Evolutionary conservation across 1,140 invertebrate genomes (phyloP), one percentile per base, ranked within the genome.

Genomic region (Drosophila pseudoananassae): DNA sequence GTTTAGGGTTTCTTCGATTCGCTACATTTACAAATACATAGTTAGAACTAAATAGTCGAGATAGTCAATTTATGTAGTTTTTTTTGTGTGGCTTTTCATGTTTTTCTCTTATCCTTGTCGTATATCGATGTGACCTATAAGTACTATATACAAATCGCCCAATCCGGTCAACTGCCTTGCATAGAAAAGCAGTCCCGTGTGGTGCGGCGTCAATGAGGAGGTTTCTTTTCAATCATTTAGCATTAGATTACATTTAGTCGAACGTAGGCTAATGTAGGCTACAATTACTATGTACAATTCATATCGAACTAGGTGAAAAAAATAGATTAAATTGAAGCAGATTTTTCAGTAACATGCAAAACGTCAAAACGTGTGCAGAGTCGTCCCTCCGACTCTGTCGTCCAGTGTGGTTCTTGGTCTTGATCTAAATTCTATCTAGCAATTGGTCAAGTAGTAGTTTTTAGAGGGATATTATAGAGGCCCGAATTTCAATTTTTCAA

Each of bases 321-420:
- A 73, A 63, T 58, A 71, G 53, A 78, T 82, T 70, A 76, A 74
- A 88, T 87, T 87, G 83, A 87, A 87, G 83, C 83, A 87, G 83
- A 87, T 87, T 88, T 88, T 88, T 87, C 83, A 83, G 83, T 87
- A 87, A 87, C 83, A 88, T 87, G 83, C 83, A 87, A 87, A 87
- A 87, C 78, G 83, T 88, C 83, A 84, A 72, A 76, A 66, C 40
- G 61, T 65, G 38, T 76, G 49, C 47, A 73, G 52, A 51, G 71
- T 55, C 58, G 46, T 36, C 33, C 20, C 38, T 51, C 31, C 45
- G 60, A 65, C 71, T 68, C 72, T 64, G 72, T 75, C 71, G 65
- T 69, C 65, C 65, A 69, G 65, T 66, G 58, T 66, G 63, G 63
- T 66, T 66, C 63, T 72, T 49, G 45, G 43, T 72, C 50, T 43